Evolutionary conservation across 1,140 invertebrate species (phyloP), one percentile per base, ranked within the genome.

Genomic region (Penaeus vannamei): DNA sequence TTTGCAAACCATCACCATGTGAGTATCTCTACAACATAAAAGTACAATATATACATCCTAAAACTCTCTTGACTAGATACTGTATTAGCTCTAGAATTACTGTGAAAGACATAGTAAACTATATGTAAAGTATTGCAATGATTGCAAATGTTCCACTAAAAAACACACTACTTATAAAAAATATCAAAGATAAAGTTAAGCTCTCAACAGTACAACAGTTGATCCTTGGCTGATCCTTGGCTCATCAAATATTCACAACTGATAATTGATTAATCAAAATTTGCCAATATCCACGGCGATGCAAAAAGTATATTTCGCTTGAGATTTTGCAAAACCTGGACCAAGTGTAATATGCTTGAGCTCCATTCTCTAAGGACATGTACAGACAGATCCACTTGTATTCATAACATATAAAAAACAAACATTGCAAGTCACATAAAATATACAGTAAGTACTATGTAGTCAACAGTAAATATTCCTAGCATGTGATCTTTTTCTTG

Each of bases 1-100:
- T 53, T 53, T 53, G 53, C 53, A 53, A 53, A 53, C 76, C 72
- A 80, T n/a, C 60, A 86, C 61, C 60, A 79, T 22, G 22, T 80
- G 76, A 80, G 77, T 80, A 80, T 80, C 29, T 23, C 36, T 46
- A 64, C 53, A 60, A 84, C 36, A 84, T 89, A 89, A 20, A 42
- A 64, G 80, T 88, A 89, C 81, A 85, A 85, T 89, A 89, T 89
- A 77, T 89, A 89, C 87, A 89, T 76, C 82, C 69, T 77, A 89
- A n/a, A 89, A 60, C 72, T 80, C 82, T 89, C 17, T 53, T 53
- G 87, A 89, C 87, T 89, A 89, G 87, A 89, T 84, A 89, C 87
- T 79, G 82, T 61, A 64, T 79, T 79, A 85, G 83, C 32, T 85
- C 82, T 85, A 89, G 87, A 84, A 72, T 60, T 84, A 84, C 46